These are phyloP conservation scores for Indicator maculatus DNA, from an alignment of 2,113 vertebrate species.

Conservation along the genomic window DNA sequence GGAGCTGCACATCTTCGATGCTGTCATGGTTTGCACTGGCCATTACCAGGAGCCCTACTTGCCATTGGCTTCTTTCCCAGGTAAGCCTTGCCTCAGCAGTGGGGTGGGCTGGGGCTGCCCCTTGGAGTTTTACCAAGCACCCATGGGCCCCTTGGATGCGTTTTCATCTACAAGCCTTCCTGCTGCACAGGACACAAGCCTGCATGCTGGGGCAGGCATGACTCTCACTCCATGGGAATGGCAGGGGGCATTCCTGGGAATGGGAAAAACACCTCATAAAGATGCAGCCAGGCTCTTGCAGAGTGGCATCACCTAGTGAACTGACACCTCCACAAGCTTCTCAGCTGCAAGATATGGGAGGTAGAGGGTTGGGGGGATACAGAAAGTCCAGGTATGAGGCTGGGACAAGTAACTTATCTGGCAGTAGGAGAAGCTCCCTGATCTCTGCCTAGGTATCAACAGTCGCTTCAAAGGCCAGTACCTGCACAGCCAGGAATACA, in stretches of 20 bases:
- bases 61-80: conserved; percentile 84
- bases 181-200: background rate
- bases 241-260: accelerated
- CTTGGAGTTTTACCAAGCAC: background rate
- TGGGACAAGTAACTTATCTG: background rate
- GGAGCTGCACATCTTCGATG: conserved; percentile 82
- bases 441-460: conserved; percentile 78
- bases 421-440: background rate
- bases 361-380: background rate
- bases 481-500: conserved; percentile 88
- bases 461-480: conserved; percentile 80
- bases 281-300: background rate
- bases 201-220: background rate
- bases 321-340: background rate
- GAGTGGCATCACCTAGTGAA: background rate
- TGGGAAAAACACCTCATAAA: background rate
- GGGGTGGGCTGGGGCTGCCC: background rate
- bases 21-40: conserved; percentile 88
- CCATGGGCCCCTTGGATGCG: background rate
- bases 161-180: background rate
- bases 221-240: background rate
- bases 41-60: conserved; percentile 73
- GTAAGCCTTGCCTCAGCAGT: conserved; percentile 62
- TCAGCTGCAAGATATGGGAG: background rate
- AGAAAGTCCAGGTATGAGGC: accelerated